Evolutionary conservation across 2,888 invertebrate species (phyloP), one percentile per base, ranked within the genome.

Genomic region (Apotomis betuletana): DNA sequence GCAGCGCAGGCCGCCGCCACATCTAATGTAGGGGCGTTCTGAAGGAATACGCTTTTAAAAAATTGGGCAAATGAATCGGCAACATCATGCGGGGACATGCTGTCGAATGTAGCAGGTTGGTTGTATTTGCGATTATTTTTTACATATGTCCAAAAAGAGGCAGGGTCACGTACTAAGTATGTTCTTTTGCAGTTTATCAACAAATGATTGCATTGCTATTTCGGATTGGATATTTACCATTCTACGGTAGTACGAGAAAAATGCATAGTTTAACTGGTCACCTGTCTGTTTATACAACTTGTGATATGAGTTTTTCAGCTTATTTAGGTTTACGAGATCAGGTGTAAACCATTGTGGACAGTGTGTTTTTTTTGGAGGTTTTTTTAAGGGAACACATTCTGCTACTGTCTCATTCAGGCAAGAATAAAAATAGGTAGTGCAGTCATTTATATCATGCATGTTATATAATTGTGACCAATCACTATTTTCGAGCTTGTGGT

Each of bases 381-480:
- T 15, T 15, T 15, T 64, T 44, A 54, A 64, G 6, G 57, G 65
- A 8, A 65, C 65, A 13, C 46, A 57, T 8, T 65, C 46, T 0
- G 57, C 5, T 8, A 57, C 3, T 2, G 9, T 27, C 0, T 65
- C 36, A 49, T 65, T 55, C 0, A 65, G 10, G 8, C 57, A 57
- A 4, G 10, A 3, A 57, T 65, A 65, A n/a, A 65, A 65, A 27
- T 3, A 6, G 3, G 3, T 36, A 3, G n/a, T 9, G 13, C 65
- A 57, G 3, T 46, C 57, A 36, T 57, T n/a, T 4, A 65, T n/a
- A 0, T 57, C 65, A 6, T 12, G 27, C 0, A n/a, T n/a, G 5
- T 10, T n/a, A 27, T 49, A 3, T 12, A 65, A n/a, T n/a, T 36
- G 27, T 1, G 65, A 49, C 57, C 57, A 65, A 46, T 65, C 64